These are phyloP conservation scores for Lophius piscatorius DNA, from an alignment of 2,113 vertebrate species.

Conservation along the genomic window DNA sequence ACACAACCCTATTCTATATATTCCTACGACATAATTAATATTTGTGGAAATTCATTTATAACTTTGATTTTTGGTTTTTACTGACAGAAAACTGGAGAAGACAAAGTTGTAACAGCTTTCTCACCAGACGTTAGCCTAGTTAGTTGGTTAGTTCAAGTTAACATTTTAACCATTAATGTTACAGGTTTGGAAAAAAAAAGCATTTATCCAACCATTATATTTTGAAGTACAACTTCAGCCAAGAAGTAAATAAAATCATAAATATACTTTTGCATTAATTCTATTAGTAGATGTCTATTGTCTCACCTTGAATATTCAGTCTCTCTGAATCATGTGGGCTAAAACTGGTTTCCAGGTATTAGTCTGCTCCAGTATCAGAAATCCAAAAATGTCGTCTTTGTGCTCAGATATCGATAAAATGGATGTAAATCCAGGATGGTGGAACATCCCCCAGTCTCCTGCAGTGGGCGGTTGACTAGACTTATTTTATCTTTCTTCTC, in stretches of 20 bases:
- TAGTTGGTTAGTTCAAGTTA: too few relatives aligned
- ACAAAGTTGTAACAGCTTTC: too few relatives aligned
- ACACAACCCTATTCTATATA: background rate
- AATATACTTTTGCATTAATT: background rate
- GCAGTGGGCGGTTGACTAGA: slow-evolving; percentile 64
- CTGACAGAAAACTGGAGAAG: too few relatives aligned
- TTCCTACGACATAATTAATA: too few relatives aligned
- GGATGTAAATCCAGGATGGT: slow-evolving; percentile 71
- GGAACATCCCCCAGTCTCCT: slow-evolving; percentile 73
- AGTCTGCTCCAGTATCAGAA: slow-evolving; percentile 27
- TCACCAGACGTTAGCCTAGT: too few relatives aligned
- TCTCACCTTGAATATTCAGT: slow-evolving; percentile 69
- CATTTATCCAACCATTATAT: too few relatives aligned
- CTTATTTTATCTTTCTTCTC: slow-evolving; percentile 72
- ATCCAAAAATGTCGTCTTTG: slow-evolving; percentile 46
- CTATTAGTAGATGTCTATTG: background rate
- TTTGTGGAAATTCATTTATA: too few relatives aligned
- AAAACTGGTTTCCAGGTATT: slow-evolving; percentile 18
- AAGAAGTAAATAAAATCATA: background rate
- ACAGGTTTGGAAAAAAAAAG: too few relatives aligned
- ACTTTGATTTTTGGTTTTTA: too few relatives aligned
- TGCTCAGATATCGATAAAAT: slow-evolving; percentile 60
- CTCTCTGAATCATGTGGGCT: slow-evolving; percentile 51
- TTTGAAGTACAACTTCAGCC: too few relatives aligned
- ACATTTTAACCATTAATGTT: too few relatives aligned